A percentile compares a stretch with the other conserved stretches of the same genome.
These are phyloP conservation scores for Bombus pascuorum DNA, from an alignment of 1,140 invertebrate genomes.

Conservation along the genomic window DNA sequence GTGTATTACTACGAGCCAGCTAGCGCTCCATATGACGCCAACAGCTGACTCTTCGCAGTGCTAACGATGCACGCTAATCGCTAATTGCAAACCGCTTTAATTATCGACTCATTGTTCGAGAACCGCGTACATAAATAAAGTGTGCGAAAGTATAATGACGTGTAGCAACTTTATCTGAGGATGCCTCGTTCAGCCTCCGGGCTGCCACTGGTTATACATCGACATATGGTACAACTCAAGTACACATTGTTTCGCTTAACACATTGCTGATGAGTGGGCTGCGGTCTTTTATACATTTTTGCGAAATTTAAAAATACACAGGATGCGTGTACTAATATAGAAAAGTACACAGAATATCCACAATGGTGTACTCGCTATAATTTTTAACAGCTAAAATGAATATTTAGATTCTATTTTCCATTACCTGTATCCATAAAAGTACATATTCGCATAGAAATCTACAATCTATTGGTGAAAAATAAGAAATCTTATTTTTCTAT, in stretches of 20 bases:
- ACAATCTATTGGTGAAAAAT: too few species aligned
- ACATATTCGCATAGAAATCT: too few species aligned
- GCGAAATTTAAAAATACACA: not conserved
- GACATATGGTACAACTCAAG: not conserved
- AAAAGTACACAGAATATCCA: not conserved
- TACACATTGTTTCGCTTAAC: not conserved
- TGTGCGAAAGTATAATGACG: constrained; percentile 3
- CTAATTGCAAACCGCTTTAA: constrained; percentile 71
- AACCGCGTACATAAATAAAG: constrained; percentile 62
- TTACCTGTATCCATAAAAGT: too few species aligned
- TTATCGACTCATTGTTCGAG: constrained; percentile 67
- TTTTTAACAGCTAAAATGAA: not conserved
- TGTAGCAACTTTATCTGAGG: constrained; percentile 24
- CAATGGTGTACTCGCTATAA: not conserved
- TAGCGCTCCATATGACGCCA: constrained; percentile 46
- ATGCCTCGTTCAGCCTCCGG: not conserved
- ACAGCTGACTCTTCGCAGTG: constrained; percentile 47
- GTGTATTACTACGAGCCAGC: constrained; percentile 20
- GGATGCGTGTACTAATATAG: not conserved
- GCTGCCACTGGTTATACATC: not conserved
- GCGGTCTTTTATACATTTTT: not conserved
- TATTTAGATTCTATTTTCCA: too few species aligned
- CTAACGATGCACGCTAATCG: constrained; percentile 66
- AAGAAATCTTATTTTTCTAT: too few species aligned
- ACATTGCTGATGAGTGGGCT: not conserved